phyloP scores from a whole-genome alignment of 2,113 vertebrate species.

The Typhlomys cinereus region DNA sequence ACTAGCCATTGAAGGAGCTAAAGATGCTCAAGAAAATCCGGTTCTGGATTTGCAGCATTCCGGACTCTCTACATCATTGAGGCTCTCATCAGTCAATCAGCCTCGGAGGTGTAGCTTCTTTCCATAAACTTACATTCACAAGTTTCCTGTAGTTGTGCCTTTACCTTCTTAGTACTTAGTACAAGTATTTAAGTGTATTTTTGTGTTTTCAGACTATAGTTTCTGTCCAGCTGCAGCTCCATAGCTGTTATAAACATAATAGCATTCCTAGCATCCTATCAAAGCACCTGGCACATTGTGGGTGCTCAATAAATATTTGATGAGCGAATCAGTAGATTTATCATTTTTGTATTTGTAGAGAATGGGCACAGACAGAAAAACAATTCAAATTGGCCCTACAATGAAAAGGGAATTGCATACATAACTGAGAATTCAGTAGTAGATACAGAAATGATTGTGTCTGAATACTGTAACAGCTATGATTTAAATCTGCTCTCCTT shows the following conservation, averaged over 20 bases:
- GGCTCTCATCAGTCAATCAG: too few species aligned
- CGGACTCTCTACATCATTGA: too few species aligned
- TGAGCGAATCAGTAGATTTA: constrained; percentile 13
- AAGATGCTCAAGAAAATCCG: too few species aligned
- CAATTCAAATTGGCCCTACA: neutral
- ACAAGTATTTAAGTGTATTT: neutral
- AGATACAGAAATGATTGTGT: neutral
- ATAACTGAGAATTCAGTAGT: neutral
- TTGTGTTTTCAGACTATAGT: neutral
- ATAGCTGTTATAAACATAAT: neutral
- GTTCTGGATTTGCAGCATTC: too few species aligned
- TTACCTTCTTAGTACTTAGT: neutral
- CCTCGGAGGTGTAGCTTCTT: too few species aligned
- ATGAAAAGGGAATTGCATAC: neutral
- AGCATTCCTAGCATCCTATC: neutral
- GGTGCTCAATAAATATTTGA: neutral
- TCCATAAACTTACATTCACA: too few species aligned
- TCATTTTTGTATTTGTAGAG: constrained; percentile 28
- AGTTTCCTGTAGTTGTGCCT: too few species aligned
- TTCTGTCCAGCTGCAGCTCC: neutral
- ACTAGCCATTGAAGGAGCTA: too few species aligned
- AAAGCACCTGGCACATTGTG: neutral
- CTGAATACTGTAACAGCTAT: neutral
- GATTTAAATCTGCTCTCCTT: neutral
- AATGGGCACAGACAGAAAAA: neutral